Evolutionary conservation across 2,888 invertebrate genomes (phyloP), one percentile per base, ranked within the genome.

Genomic region (Eilema griseolum): DNA sequence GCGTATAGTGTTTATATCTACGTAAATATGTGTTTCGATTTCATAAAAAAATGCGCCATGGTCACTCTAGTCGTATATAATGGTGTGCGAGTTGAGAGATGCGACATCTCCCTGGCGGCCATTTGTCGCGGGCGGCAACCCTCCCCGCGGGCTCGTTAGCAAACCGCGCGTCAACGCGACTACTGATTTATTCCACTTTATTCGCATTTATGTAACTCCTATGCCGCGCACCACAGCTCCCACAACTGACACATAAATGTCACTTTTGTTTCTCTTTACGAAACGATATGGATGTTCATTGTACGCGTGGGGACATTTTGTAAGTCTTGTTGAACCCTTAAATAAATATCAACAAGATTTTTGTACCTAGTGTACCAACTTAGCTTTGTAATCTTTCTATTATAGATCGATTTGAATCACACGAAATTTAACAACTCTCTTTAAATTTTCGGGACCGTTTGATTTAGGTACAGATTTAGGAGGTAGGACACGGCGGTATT

Each of bases 201-300:
- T 67, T 77, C 79, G 66, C 77, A 70, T 73, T 73, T 71, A 76
- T 73, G 69, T 67, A 72, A 78, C 78, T 76, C 86, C 85, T 85
- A 79, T 85, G 84, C 83, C 72, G 76, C 71, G 23, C 73, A 75
- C 74, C 70, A 78, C 71, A 74, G 86, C 87, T 84, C 86, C 85
- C 89, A 90, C 90, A 90, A 90, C 92, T 93, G 94, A 92, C 93
- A 94, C 91, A 94, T 94, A 93, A 94, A 93, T 90, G 95, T 94
- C 94, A 90, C 90, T 90, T 93, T 94, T 94, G 93, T 92, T 93
- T 92, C 93, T 88, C 90, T 92, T 93, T 92, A 93, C 90, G 85
- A 77, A 75, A 83, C 87, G 87, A 92, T 92, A 89, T 90, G 89
- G 82, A 79, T 81, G 86, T 79, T 84, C 77, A 79, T 67, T 74